These are phyloP conservation scores for Epinotia ramella DNA, from an alignment of 2,888 invertebrate genomes.

Conservation along the genomic window DNA sequence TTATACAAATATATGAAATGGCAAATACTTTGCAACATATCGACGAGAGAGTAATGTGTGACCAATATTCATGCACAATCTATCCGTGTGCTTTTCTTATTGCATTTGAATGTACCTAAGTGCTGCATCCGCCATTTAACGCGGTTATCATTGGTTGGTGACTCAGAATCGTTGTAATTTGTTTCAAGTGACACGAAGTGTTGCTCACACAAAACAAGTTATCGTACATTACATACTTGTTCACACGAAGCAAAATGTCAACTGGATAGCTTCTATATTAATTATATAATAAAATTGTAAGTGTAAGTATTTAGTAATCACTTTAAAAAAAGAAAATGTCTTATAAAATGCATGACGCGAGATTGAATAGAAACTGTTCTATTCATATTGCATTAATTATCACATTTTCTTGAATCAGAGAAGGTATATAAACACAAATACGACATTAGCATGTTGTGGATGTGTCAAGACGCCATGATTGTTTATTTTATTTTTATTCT, in stretches of 20 bases:
- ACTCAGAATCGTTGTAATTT: not conserved
- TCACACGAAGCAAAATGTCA: not conserved
- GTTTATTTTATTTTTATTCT: not conserved
- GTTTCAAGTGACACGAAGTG: not conserved
- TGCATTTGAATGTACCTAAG: not conserved
- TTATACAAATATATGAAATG: conserved; percentile 16
- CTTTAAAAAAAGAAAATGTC: conserved; percentile 55
- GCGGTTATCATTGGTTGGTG: not conserved
- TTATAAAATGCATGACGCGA: conserved; percentile 75
- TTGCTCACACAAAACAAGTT: not conserved
- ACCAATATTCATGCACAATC: conserved; percentile 33
- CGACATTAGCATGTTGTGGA: not conserved
- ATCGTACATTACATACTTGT: not conserved
- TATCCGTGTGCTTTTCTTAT: not conserved
- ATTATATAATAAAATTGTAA: not conserved
- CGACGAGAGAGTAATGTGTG: conserved; percentile 11
- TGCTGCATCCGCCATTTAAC: conserved; percentile 4
- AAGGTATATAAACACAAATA: conserved; percentile 35
- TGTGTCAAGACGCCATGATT: not conserved
- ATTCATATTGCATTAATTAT: conserved; percentile 71
- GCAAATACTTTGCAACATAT: conserved; percentile 14
- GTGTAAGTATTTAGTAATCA: not conserved
- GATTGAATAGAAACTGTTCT: conserved; percentile 67
- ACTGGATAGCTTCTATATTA: not conserved
- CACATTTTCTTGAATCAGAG: conserved; percentile 58